A percentile compares a stretch with the other conserved stretches of the same genome.
phyloP scores from a whole-genome alignment of 2,797 vertebrate genomes.

The Remorina albescens region DNA sequence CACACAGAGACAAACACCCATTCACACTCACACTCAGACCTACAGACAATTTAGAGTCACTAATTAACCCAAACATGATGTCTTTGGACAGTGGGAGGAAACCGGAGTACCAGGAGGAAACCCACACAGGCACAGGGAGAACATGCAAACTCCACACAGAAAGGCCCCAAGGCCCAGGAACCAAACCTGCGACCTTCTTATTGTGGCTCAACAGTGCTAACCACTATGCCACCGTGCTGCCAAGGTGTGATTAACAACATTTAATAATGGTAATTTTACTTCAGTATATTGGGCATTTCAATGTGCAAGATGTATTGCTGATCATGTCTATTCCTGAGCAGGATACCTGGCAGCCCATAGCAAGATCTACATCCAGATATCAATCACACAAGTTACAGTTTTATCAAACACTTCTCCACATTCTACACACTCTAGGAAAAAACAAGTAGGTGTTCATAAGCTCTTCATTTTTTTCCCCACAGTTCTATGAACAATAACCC shows the following conservation, averaged over 20 bases:
- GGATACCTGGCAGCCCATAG: slow-evolving; percentile 40
- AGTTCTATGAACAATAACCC: slow-evolving; percentile 30
- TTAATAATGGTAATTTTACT: slow-evolving; percentile 52
- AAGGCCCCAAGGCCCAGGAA: too few species aligned
- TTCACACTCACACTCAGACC: too few species aligned
- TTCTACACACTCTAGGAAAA: slow-evolving; percentile 46
- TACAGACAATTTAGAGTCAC: too few species aligned
- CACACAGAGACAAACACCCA: too few species aligned
- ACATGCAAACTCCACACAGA: too few species aligned
- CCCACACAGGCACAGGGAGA: too few species aligned
- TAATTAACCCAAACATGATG: too few species aligned
- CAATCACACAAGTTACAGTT: slow-evolving; percentile 54
- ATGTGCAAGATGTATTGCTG: slow-evolving; percentile 41
- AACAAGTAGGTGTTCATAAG: slow-evolving; percentile 52
- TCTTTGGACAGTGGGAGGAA: too few species aligned
- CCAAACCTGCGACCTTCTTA: too few species aligned
- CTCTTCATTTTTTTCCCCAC: slow-evolving; percentile 46
- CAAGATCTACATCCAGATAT: slow-evolving; percentile 45
- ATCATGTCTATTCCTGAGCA: slow-evolving; percentile 38
- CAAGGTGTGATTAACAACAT: slow-evolving; percentile 31
- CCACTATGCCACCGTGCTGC: too few species aligned
- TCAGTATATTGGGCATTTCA: slow-evolving; percentile 41
- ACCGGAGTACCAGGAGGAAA: too few species aligned
- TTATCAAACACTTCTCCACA: slow-evolving; percentile 54
- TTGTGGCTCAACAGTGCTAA: too few species aligned